Evolutionary conservation across 1,140 invertebrate species (phyloP), one percentile per base, ranked within the genome.

Genomic region (Hylaeus anthracinus): DNA sequence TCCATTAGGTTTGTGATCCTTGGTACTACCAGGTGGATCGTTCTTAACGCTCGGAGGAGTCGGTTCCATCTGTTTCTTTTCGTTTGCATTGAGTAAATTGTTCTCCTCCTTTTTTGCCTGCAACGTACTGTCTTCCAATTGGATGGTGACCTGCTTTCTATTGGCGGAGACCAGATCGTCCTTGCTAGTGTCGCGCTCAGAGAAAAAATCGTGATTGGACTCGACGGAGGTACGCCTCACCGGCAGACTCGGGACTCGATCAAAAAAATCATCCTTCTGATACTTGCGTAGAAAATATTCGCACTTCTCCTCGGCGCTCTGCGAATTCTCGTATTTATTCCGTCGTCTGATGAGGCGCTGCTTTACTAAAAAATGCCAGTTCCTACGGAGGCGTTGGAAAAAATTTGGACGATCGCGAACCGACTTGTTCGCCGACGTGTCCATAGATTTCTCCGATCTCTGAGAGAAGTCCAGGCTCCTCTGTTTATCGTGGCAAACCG

Each of bases 301-400:
- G 79, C 89, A 91, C 58, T 91, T 92, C 55, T 91, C 90, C 8
- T 82, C 80, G 14, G 83, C 83, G 0, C 83, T 88, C 41, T 82
- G 81, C 3, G 81, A 83, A 64, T 73, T 76, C 71, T 85, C 58
- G 71, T 56, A 60, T 41, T 85, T 74, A 78, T 71, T 84, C 39
- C 43, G 81, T 15, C 66, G 43, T 55, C 71, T 86, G 82, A 72
- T 85, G 63, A 84, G 85, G 43, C 80, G 80, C 48, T 88, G 86
- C 73, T 86, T 87, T 56, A 87, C 82, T 87, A 92, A 88, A 88
- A 91, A 89, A 85, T 90, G 86, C 61, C 92, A 73, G 48, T 86
- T 90, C 45, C 88, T 89, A 10, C 90, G 87, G 5, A 92, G 84
- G n/a, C 87, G 83, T 45, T 90, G 84, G 15, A 92, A 88, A 6